Evolutionary conservation across 2,888 invertebrate species (phyloP), one percentile per base, ranked within the genome.

Genomic region (Hypomecis atomaria): DNA sequence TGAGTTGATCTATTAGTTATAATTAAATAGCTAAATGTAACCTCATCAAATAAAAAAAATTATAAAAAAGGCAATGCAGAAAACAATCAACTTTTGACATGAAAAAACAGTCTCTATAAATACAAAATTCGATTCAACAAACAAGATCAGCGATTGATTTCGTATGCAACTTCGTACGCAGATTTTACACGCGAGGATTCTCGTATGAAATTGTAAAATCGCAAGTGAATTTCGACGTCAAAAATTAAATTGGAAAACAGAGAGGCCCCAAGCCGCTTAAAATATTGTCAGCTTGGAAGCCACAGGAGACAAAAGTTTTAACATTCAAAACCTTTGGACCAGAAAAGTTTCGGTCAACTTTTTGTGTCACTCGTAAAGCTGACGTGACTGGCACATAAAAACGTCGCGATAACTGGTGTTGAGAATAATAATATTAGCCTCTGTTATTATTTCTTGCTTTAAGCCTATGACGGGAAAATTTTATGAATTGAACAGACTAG

Each of bases 271-370:
- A 63, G 62, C 62, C 63, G 57, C 58, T 63, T 69, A 59, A 67
- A 69, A 68, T 63, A 64, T 68, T 70, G 62, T 68, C 60, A 47
- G 23, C 9, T 49, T 55, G 34, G 47, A 62, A 67, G 64, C 68
- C 71, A 45, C 71, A 65, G 44, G 71, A 65, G 71, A 68, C 70
- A 44, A 68, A 71, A 70, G 65, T 71, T 70, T 65, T 34, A 52
- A 59, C 68, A 66, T 66, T 66, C 68, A 65, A 54, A 68, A 67
- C 57, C 66, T 66, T 69, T 64, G 57, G 45, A 59, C 59, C 61
- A 57, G 65, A 55, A 68, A 70, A 65, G 55, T 64, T 67, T 59
- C 6, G 60, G 58, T 58, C 59, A 56, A 65, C 60, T 66, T 71
- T 66, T 69, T 60, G 57, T 52, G 33, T 56, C 43, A 49, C 57